A percentile compares a stretch with the other conserved stretches of the same genome.
Evolutionary conservation across 2,888 invertebrate species (phyloP).

Genomic region (Chouioia cunea): DNA sequence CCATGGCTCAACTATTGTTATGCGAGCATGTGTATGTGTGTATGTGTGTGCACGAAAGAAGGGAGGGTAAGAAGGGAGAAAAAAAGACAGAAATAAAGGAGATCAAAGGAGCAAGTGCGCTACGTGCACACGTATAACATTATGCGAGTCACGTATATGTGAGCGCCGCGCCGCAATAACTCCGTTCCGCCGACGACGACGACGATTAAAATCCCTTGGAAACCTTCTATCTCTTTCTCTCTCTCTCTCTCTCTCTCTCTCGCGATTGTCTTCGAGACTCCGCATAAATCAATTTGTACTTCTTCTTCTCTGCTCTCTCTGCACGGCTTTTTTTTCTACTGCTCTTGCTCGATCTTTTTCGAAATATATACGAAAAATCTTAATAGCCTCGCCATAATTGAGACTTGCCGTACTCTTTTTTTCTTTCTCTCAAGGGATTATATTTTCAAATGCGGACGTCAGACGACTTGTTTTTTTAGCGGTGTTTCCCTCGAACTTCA

Average conservation of each 20-base stretch:
- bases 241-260: no score
- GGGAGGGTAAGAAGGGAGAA: slow-evolving; percentile 47
- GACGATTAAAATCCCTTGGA: slow-evolving; percentile 42
- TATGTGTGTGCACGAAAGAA: not conserved
- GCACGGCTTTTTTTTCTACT: not conserved
- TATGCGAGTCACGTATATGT: slow-evolving; percentile 56
- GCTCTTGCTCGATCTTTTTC: not conserved
- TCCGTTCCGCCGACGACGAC: slow-evolving; percentile 32
- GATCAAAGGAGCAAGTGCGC: slow-evolving; percentile 53
- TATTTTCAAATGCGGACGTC: slow-evolving; percentile 28
- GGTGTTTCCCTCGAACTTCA: not conserved
- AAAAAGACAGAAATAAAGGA: slow-evolving; percentile 49
- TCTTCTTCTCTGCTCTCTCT: slow-evolving; percentile 2
- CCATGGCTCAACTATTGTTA: slow-evolving; percentile 63
- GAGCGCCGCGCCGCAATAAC: slow-evolving; percentile 50
- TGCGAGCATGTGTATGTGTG: slow-evolving; percentile 39
- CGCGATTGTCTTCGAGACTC: slow-evolving; percentile 34
- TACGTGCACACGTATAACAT: slow-evolving; percentile 49
- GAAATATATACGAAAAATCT: slow-evolving; percentile 35
- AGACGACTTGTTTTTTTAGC: slow-evolving; percentile 6
- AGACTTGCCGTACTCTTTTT: slow-evolving; percentile 26
- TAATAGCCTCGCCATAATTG: slow-evolving; percentile 40
- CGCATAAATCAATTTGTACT: slow-evolving; percentile 46
- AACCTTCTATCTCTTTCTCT: slow-evolving; percentile 10
- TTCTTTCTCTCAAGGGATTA: slow-evolving; percentile 16